Evolutionary conservation across 2,113 vertebrate species (phyloP), one percentile per base, ranked within the genome.

Genomic region (Psammodynastes pulverulentus): DNA sequence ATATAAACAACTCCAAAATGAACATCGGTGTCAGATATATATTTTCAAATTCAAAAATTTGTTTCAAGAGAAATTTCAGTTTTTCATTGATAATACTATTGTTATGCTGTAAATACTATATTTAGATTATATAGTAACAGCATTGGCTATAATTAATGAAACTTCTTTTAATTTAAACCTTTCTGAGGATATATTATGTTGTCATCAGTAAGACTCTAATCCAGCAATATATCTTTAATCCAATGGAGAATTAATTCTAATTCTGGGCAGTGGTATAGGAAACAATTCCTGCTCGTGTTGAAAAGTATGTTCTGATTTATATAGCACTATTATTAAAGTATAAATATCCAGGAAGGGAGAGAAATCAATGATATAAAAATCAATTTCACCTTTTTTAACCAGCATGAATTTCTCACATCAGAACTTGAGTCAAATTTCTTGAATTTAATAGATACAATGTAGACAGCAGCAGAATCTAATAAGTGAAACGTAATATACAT

Each of bases 161-260:
- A 93, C 62, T 96, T 93, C 94, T 95, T 96, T 95, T 91, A 93
- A 94, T 96, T 96, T 97, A 97, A 97, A 96, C 95, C 94, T 92
- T 93, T 91, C 93, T 91, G 95, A 95, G 95, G 95, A 95, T 96
- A 94, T 95, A 96, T 96, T 95, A 94, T 96, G 96, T 95, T 96
- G 96, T 96, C 96, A 97, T 97, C 96, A 96, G 94, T 94, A 96
- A 96, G 93, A 96, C 96, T 97, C 95, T 97, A 97, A 97, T 97
- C 96, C 96, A 97, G 90, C 95, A 94, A 94, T 96, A 95, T 95
- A 96, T 92, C 91, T 95, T 95, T 98, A 97, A 96, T 96, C 97
- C 94, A 96, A 92, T 95, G 94, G 95, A 96, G 95, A 96, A 97
- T 97, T 97, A 97, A 97, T 97, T 97, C 96, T 95, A 96, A 96